phyloP scores from a whole-genome alignment of 2,888 invertebrate genomes.

The Orgyia antiqua region DNA sequence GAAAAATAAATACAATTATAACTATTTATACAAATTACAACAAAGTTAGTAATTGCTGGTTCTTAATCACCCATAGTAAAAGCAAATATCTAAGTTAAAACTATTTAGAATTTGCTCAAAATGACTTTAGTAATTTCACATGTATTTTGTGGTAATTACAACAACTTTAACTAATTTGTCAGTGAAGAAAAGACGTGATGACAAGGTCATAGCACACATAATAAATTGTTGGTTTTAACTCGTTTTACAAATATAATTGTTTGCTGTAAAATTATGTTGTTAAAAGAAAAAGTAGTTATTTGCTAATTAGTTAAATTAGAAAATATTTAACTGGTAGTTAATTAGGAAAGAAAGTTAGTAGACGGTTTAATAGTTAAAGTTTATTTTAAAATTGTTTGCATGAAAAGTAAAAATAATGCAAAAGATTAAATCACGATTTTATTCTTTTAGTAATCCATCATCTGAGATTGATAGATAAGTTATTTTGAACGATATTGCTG shows the following conservation, averaged over 20 bases:
- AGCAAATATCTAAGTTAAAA: no score
- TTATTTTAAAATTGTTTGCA: neutral
- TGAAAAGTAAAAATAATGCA: neutral
- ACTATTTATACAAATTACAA: no score
- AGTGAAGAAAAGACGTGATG: slow-evolving; percentile 1
- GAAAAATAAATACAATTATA: no score
- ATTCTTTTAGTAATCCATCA: no score
- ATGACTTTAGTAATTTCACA: slow-evolving; percentile 3
- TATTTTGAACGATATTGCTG: no score
- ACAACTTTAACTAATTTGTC: slow-evolving; percentile 18
- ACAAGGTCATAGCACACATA: slow-evolving; percentile 11
- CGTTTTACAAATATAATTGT: no score
- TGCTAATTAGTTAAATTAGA: neutral
- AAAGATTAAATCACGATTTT: no score
- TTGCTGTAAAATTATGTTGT: neutral
- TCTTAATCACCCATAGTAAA: no score
- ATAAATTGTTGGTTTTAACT: no score
- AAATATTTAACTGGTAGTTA: neutral
- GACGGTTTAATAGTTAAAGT: neutral
- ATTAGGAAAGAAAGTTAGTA: neutral
- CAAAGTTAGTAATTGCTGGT: no score
- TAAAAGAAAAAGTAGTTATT: neutral
- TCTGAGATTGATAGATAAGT: no score
- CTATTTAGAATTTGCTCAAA: no score
- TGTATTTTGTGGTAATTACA: slow-evolving; percentile 10